Conservation (phyloP, 1,140 invertebrate genomes). For the Physella acuta region DNA sequence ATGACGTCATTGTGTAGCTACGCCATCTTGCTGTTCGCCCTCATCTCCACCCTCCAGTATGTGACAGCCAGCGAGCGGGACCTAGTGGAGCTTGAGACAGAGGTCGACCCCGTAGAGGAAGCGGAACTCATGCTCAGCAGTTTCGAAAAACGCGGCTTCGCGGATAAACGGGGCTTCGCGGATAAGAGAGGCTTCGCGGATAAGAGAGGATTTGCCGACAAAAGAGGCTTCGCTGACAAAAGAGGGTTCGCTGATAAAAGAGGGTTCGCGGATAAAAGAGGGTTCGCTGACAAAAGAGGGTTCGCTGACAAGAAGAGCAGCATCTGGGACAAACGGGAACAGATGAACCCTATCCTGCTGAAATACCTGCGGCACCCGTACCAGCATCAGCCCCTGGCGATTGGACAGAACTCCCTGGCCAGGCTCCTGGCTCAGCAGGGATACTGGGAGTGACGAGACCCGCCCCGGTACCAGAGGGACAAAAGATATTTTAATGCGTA, state of each 20-base stretch:
- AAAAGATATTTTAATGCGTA: too few relatives aligned
- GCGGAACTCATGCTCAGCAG: background rate
- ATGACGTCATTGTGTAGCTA: constrained; percentile 15
- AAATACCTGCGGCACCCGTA: constrained; percentile 9
- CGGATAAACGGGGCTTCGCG: constrained; percentile 8
- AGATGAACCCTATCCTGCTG: constrained; percentile 3
- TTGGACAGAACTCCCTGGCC: constrained; percentile 21
- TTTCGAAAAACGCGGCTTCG: background rate
- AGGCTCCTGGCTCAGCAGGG: constrained; percentile 27
- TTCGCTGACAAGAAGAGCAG: constrained; percentile 35
- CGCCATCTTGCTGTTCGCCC: background rate
- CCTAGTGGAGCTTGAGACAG: constrained; percentile 7
- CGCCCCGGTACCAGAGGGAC: too few relatives aligned
- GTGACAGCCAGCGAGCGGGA: constrained; percentile 18
- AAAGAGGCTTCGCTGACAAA: constrained; percentile 35
- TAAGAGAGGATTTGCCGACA: constrained; percentile 32
- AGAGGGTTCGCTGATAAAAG: constrained; percentile 35
- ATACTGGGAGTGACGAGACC: constrained; percentile 26
- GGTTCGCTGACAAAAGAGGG: constrained; percentile 28
- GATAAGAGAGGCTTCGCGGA: constrained; percentile 31
- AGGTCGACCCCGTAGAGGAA: constrained; percentile 9
- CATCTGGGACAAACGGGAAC: constrained; percentile 27
- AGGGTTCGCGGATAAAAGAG: constrained; percentile 33
- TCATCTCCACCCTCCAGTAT: constrained; percentile 14
- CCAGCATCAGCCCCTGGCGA: constrained; percentile 12